Evolutionary conservation across 2,113 vertebrate genomes (phyloP).

Genomic region (Helogale parvula): DNA sequence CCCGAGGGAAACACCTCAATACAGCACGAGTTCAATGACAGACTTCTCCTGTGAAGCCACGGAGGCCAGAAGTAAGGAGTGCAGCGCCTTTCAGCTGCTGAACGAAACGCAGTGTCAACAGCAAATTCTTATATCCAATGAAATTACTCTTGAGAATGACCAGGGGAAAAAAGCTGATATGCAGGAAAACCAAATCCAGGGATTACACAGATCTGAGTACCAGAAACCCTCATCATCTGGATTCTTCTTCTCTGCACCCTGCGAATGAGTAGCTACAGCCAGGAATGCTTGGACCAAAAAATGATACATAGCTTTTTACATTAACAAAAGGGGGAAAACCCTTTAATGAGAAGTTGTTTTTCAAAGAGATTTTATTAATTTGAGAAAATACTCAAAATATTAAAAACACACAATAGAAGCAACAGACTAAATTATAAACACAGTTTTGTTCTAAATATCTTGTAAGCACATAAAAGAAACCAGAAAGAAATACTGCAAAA

Average conservation of each 20-base stretch:
- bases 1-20: not conserved
- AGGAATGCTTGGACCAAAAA: not conserved
- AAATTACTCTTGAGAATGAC: not conserved
- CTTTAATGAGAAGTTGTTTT: constrained; percentile 28
- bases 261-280: not conserved
- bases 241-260: not conserved
- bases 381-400: constrained; percentile 1
- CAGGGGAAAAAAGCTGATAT: not conserved
- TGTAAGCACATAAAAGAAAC: constrained; percentile 38
- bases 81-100: not conserved
- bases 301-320: not conserved
- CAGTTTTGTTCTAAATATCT: not conserved
- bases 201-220: not conserved
- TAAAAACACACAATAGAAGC: not conserved
- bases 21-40: not conserved
- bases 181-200: not conserved
- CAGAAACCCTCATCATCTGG: not conserved
- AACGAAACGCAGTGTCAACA: not conserved
- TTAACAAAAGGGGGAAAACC: not conserved
- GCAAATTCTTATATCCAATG: not conserved
- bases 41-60: not conserved
- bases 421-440: not conserved
- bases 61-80: not conserved
- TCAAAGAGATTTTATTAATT: constrained; percentile 11
- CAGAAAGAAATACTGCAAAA: not conserved